Evolutionary conservation across 2,797 vertebrate genomes (phyloP), one percentile per base, ranked within the genome.

Genomic region (Protosalanx chinensis): DNA sequence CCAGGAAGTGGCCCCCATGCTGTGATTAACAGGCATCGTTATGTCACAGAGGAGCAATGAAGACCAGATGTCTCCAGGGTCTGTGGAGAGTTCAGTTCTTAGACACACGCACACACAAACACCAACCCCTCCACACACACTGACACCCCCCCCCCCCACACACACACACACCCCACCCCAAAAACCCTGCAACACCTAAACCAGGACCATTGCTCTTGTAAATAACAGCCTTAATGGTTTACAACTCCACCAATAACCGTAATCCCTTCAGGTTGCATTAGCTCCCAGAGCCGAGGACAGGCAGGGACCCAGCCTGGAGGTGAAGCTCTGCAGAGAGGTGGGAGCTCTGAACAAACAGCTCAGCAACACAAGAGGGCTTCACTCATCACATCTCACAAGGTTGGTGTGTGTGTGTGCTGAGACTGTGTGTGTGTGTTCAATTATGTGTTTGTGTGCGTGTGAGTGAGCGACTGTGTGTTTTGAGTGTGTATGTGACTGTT

Each of bases 221-320:
- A 92, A 93, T 90, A 90, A 88, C 87, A 83, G 82, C 79, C 35
- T 88, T 91, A 91, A 90, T 90, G 90, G 89, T 91, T 92, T 92
- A 91, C 90, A 89, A 90, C 89, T 83, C 77, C 80, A 79, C 82
- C 85, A 90, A 88, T 91, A 91, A 91, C 86, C 88, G 53, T 93
- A 91, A 93, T 92, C 88, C 86, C 85, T 86, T 91, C 90, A 90
- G 72, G 84, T 72, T 37, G 79, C 86, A 91, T 92, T 91, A 91
- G 87, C 77, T 82, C 70, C 15, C 78, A 71, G 72, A 84, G 84
- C 46, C 27, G 27, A 80, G 61, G 83, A 72, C 74, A 64, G 79
- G 72, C 78, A 76, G 3, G n/a, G 63, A 16, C 7, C 46, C 10
- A 4, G 46, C 8, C 46, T 3, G 6, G 15, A 49, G 33, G 33